These are phyloP conservation scores for Formicarius rufipectus DNA, from an alignment of 2,113 vertebrate species.

Conservation along the genomic window DNA sequence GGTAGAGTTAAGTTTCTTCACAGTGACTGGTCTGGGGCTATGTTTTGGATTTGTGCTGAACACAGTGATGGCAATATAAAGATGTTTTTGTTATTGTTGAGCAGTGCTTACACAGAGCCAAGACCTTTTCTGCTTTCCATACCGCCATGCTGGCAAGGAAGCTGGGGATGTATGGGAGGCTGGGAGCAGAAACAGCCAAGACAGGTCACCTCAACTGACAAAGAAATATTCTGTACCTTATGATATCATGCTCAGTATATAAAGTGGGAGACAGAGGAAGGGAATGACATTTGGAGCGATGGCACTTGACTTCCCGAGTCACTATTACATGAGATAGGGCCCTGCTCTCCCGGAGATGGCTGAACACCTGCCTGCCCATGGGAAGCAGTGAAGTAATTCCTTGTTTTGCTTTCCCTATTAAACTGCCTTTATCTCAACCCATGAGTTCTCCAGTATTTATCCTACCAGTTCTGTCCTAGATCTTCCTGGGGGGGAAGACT, in stretches of 20 bases:
- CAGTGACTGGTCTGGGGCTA: neutral
- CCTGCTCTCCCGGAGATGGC: neutral
- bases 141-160: neutral
- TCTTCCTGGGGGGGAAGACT: neutral
- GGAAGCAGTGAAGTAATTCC: neutral
- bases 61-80: neutral
- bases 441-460: rapidly evolving
- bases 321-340: neutral
- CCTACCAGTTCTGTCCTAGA: rapidly evolving
- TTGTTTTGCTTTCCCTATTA: neutral
- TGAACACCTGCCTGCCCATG: neutral
- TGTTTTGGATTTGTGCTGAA: neutral
- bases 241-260: neutral
- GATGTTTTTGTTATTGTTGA: neutral
- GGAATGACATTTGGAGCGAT: neutral
- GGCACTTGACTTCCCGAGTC: neutral
- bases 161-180: rapidly evolving
- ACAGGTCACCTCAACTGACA: neutral
- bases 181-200: neutral
- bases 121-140: neutral
- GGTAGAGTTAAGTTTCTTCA: neutral
- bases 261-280: neutral
- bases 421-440: neutral
- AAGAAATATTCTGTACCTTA: neutral
- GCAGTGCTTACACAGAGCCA: neutral